Evolutionary conservation across 92 coral and sea anemone species (phyloP).

Genomic region (Pocillopora grandis): DNA sequence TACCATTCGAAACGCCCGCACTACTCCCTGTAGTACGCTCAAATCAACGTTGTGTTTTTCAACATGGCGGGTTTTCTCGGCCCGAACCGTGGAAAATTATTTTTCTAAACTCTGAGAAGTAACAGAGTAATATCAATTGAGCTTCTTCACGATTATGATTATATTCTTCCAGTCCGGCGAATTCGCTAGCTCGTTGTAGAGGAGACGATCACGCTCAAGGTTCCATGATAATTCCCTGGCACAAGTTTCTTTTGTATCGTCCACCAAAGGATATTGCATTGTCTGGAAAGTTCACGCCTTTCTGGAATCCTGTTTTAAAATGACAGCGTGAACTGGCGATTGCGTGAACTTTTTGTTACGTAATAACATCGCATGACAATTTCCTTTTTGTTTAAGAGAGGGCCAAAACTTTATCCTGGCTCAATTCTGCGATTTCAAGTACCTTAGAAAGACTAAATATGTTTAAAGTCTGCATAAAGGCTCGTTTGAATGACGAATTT

Average conservation of each 20-base stretch:
- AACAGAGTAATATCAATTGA: too few relatives aligned
- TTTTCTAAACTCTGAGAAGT: too few relatives aligned
- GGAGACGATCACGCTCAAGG: neutral
- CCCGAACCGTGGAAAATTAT: too few relatives aligned
- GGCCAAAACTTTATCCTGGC: neutral
- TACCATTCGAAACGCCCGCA: too few relatives aligned
- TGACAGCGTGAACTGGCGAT: conserved; percentile 19
- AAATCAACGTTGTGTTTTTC: too few relatives aligned
- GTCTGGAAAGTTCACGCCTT: neutral
- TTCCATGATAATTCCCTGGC: neutral
- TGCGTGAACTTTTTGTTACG: conserved; percentile 38
- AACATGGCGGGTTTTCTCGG: too few relatives aligned
- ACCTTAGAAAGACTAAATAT: neutral
- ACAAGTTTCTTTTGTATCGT: neutral
- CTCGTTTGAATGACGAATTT: neutral
- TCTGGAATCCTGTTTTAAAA: neutral
- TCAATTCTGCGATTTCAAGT: neutral
- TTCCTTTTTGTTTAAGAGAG: neutral
- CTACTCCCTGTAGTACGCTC: too few relatives aligned
- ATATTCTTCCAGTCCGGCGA: too few relatives aligned
- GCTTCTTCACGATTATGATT: too few relatives aligned
- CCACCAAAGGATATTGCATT: neutral
- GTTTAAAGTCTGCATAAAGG: too few relatives aligned
- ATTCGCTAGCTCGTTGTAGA: too few relatives aligned
- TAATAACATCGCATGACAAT: conserved; percentile 37